These are phyloP conservation scores for Chaetophractus vellerosus DNA, from an alignment of 2,797 vertebrate genomes.

Conservation along the genomic window DNA sequence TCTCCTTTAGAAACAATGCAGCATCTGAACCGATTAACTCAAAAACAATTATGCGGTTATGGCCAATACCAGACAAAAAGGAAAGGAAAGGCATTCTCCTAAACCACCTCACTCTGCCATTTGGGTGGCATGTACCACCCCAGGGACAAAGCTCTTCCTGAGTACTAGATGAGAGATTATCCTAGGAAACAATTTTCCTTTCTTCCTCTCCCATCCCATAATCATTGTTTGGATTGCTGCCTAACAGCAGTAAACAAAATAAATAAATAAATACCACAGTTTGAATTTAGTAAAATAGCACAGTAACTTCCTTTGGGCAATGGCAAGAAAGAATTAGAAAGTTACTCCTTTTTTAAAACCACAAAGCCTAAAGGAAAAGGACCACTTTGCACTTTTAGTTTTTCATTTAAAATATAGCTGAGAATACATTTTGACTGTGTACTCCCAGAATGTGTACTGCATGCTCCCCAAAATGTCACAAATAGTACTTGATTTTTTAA, in stretches of 20 bases:
- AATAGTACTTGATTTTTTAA: neutral
- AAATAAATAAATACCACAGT: neutral
- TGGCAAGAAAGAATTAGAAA: conserved; percentile 56
- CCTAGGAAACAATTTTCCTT: neutral
- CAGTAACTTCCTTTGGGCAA: conserved; percentile 27
- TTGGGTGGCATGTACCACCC: neutral
- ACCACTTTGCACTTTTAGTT: neutral
- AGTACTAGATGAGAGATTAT: neutral
- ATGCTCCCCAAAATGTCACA: neutral
- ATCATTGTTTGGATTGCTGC: neutral
- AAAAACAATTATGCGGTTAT: conserved; percentile 52
- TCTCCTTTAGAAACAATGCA: conserved; percentile 54
- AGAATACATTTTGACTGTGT: neutral
- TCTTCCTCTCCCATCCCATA: neutral
- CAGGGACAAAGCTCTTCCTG: neutral
- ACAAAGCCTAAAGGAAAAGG: conserved; percentile 58
- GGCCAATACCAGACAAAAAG: conserved; percentile 13
- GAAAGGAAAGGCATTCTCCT: neutral
- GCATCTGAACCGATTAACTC: conserved; percentile 72
- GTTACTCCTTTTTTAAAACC: neutral
- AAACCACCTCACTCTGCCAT: neutral
- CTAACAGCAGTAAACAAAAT: conserved; percentile 35
- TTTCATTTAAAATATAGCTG: conserved; percentile 34
- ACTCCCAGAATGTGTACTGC: neutral
- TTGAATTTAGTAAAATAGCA: conserved; percentile 62